phyloP scores from a whole-genome alignment of 2,888 invertebrate genomes.

The Eupithecia subfuscata region DNA sequence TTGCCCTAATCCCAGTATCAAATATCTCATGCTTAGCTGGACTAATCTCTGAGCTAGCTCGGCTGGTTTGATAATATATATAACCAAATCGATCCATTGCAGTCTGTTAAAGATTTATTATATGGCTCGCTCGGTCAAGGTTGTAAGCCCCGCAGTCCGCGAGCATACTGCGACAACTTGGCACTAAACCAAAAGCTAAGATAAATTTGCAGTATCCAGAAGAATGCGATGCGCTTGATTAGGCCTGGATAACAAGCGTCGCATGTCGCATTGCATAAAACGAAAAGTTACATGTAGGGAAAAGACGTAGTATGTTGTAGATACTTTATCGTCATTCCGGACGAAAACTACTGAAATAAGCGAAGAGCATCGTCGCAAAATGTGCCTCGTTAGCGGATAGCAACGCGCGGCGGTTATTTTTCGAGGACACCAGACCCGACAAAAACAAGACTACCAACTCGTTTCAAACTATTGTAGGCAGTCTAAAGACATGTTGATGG shows the following conservation, averaged over 20 bases:
- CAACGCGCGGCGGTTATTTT: slow-evolving; percentile 77
- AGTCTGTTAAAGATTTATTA: slow-evolving; percentile 58
- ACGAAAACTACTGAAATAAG: slow-evolving; percentile 45
- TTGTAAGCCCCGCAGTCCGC: slow-evolving; percentile 73
- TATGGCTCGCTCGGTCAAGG: slow-evolving; percentile 73
- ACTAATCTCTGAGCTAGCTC: background rate
- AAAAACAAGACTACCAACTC: slow-evolving; percentile 70
- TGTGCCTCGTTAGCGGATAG: slow-evolving; percentile 65
- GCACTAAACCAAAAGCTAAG: slow-evolving; percentile 66
- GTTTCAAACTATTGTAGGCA: slow-evolving; percentile 56
- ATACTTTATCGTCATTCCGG: slow-evolving; percentile 45
- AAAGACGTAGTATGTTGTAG: slow-evolving; percentile 19
- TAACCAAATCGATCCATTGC: slow-evolving; percentile 54
- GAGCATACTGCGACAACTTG: slow-evolving; percentile 61
- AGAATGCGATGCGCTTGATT: slow-evolving; percentile 24
- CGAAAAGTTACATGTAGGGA: background rate
- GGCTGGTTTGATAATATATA: background rate
- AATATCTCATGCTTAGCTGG: background rate
- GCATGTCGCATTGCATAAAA: background rate
- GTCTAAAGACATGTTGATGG: slow-evolving; percentile 50
- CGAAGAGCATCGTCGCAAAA: slow-evolving; percentile 49
- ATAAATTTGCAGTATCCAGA: slow-evolving; percentile 46
- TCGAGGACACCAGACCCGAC: slow-evolving; percentile 68
- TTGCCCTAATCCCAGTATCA: background rate
- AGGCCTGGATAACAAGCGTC: slow-evolving; percentile 14